Conservation (phyloP, 2,888 invertebrate species). For the Thelaira solivaga region DNA sequence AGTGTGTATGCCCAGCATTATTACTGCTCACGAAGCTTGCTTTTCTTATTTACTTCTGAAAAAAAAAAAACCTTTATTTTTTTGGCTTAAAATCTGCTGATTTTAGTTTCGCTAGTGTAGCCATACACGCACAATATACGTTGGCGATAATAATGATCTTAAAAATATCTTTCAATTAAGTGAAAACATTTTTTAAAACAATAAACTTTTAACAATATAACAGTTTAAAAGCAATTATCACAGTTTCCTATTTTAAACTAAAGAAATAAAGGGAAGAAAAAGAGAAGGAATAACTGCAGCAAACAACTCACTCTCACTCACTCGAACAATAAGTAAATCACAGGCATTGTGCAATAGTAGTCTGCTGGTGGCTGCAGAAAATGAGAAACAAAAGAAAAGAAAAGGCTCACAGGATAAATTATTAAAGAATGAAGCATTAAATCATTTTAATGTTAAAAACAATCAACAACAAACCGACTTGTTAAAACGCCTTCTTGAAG, state of each 20-base stretch:
- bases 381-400: neutral
- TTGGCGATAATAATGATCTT: neutral
- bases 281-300: constrained; percentile 33
- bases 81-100: neutral
- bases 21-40: too few relatives aligned
- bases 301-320: constrained; percentile 41
- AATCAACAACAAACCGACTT: constrained; percentile 55
- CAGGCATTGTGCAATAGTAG: neutral
- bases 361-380: neutral
- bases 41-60: too few relatives aligned
- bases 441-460: constrained; percentile 49
- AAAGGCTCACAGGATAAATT: constrained; percentile 31
- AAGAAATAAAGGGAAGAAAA: too few relatives aligned
- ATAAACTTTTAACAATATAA: constrained; percentile 66
- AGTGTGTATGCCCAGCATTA: too few relatives aligned
- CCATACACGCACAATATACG: neutral
- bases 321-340: too few relatives aligned
- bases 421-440: constrained; percentile 30
- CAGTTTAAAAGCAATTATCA: constrained; percentile 75
- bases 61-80: too few relatives aligned
- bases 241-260: constrained; percentile 68
- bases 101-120: neutral
- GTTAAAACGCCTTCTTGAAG: constrained; percentile 51
- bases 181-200: constrained; percentile 40
- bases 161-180: constrained; percentile 40